These are phyloP conservation scores for Apamea crenata DNA, from an alignment of 2,888 invertebrate species.

Conservation along the genomic window DNA sequence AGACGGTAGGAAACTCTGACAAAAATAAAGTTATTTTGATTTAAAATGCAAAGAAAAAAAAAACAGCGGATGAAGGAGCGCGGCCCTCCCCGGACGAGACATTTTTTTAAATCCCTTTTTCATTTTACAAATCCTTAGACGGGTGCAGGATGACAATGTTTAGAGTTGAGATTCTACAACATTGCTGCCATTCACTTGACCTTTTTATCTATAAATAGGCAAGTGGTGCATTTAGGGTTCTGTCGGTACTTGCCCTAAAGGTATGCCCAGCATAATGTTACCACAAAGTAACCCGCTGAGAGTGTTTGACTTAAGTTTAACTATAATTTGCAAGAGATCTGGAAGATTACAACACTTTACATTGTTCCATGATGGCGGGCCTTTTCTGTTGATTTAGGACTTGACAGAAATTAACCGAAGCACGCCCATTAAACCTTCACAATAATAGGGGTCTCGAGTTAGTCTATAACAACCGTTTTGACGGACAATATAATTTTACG, in stretches of 20 bases:
- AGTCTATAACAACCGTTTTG: conserved; percentile 46
- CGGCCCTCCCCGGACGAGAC: conserved; percentile 72
- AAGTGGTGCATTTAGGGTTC: conserved; percentile 47
- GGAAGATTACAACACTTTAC: conserved; percentile 85
- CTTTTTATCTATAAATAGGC: conserved; percentile 33
- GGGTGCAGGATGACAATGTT: conserved; percentile 73
- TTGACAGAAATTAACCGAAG: conserved; percentile 81
- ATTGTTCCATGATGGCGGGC: conserved; percentile 77
- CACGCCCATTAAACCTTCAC: conserved; percentile 73
- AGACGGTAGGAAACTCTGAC: conserved; percentile 84
- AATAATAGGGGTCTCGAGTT: conserved; percentile 63
- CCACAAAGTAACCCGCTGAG: conserved; percentile 74
- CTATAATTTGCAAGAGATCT: conserved; percentile 87
- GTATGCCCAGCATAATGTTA: conserved; percentile 60
- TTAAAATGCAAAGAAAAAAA: conserved; percentile 86
- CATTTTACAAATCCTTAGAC: conserved; percentile 82
- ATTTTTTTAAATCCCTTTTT: conserved; percentile 80
- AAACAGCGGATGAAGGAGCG: conserved; percentile 74
- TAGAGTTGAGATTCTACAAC: conserved; percentile 72
- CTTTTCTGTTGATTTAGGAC: conserved; percentile 87
- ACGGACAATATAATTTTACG: conserved; percentile 44
- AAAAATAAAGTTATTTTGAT: conserved; percentile 88
- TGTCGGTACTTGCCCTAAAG: conserved; percentile 45
- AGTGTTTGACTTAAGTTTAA: conserved; percentile 85
- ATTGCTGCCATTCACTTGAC: conserved; percentile 62